Conservation (phyloP, 1,140 invertebrate genomes). For the Drosophila melanica region DNA sequence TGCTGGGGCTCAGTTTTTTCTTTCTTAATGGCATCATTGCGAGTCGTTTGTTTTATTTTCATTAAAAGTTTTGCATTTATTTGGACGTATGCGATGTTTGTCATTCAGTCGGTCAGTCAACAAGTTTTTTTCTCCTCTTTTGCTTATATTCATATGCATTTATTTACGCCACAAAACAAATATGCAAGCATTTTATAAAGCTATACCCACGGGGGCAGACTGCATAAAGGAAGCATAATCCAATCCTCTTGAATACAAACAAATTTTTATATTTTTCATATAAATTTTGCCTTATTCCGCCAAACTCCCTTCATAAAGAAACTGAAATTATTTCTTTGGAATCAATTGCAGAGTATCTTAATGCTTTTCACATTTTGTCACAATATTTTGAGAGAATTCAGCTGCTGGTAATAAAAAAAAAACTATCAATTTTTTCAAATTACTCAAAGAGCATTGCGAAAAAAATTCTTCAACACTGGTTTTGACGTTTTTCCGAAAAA, state of each 20-base stretch:
- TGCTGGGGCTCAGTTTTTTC: constrained; percentile 6
- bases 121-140: constrained; percentile 45
- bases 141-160: constrained; percentile 13
- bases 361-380: not conserved
- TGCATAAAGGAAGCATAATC: not conserved
- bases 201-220: not conserved
- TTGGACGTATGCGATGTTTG: constrained; percentile 41
- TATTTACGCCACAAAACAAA: constrained; percentile 37
- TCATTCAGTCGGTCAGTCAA: constrained; percentile 39
- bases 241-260: not conserved
- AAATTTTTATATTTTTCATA: not conserved
- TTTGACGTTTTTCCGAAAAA: constrained; percentile 17
- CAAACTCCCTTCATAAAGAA: not conserved
- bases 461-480: constrained; percentile 22
- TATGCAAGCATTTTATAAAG: constrained; percentile 38
- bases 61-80: constrained; percentile 74
- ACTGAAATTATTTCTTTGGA: too few relatives aligned
- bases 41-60: constrained; percentile 60
- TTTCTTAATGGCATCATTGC: constrained; percentile 33
- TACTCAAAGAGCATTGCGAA: constrained; percentile 2
- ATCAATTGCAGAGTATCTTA: constrained; percentile 5
- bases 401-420: not conserved
- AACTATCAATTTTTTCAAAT: not conserved
- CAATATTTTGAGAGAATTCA: constrained; percentile 1
- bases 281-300: not conserved